Base-by-base conservation (phyloP, 1,140 invertebrate species). In the Leptinotarsa undecemlineata region DNA sequence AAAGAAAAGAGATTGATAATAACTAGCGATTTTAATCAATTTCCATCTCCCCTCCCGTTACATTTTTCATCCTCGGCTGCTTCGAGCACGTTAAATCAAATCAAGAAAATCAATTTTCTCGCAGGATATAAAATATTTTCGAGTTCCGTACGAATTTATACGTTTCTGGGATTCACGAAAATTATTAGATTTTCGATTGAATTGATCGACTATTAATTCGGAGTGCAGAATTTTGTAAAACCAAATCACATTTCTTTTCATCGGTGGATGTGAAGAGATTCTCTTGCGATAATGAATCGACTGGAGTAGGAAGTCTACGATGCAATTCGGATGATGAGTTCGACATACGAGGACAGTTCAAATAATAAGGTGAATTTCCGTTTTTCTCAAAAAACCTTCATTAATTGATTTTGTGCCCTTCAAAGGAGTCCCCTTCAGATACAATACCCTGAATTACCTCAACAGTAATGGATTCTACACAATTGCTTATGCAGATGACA, bases 121-220 rank as follows among this genome's bases (percentile, higher is more conserved):
- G 51, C n/a, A 70, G 48, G 48, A 70, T 48, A 70, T 70, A 70
- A 70, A 48, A 70, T 70, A 48, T 70, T 70, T 70, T 60, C 42
- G 48, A 60, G 51, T 70, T 60, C 51, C 20, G 68, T 60, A 21
- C 19, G 71, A 77, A 75, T 75, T 77, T 75, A 66, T 71, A 57
- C 72, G 61, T 74, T 64, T 67, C 73, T 64, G 63, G 67, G 71
- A 75, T 73, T 78, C 74, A 68, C 62, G 70, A 74, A 78, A 78
- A 75, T 73, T 78, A 78, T 78, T 78, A 78, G 77, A 78, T 75
- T 75, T 78, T 76, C 71, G 74, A 78, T 75, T 75, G 74, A 78
- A 78, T 77, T 77, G 76, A 71, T 77, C 57, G 73, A 75, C 70
- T 73, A 75, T 77, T 77, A 77, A 77, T 75, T 75, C 72, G 26